A percentile compares a stretch with the other conserved stretches of the same genome.
phyloP scores from a whole-genome alignment of 2,797 vertebrate genomes.

The Channallabes apus region DNA sequence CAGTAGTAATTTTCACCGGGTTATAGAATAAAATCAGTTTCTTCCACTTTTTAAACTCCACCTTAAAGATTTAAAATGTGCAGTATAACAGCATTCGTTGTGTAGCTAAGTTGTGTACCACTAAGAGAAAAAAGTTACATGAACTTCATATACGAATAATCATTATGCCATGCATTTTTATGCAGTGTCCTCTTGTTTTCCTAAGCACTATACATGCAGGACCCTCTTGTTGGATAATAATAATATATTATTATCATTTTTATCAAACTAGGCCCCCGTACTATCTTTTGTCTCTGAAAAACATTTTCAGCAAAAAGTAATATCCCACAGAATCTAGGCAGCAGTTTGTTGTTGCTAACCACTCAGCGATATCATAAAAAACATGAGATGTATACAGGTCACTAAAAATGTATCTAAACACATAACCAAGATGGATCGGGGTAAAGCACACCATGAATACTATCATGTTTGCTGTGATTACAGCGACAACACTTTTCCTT shows the following conservation, averaged over 20 bases:
- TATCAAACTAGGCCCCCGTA: not conserved
- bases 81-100: not conserved
- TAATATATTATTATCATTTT: not conserved
- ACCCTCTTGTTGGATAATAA: no score
- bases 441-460: slow-evolving; percentile 82
- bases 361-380: slow-evolving; percentile 59
- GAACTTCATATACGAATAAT: not conserved
- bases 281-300: slow-evolving; percentile 25
- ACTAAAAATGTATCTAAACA: slow-evolving; percentile 35
- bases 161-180: not conserved
- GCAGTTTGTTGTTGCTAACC: slow-evolving; percentile 78
- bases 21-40: not conserved
- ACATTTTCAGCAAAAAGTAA: slow-evolving; percentile 76
- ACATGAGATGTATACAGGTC: not conserved
- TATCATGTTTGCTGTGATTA: slow-evolving; percentile 73
- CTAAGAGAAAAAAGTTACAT: not conserved
- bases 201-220: no score
- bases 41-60: not conserved
- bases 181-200: no score
- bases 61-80: not conserved
- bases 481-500: slow-evolving; percentile 59
- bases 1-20: no score
- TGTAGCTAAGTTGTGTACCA: not conserved
- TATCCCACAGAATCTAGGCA: slow-evolving; percentile 80
- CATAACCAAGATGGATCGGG: slow-evolving; percentile 68